phyloP scores from a whole-genome alignment of 2,888 invertebrate genomes.

The Caprella mutica region DNA sequence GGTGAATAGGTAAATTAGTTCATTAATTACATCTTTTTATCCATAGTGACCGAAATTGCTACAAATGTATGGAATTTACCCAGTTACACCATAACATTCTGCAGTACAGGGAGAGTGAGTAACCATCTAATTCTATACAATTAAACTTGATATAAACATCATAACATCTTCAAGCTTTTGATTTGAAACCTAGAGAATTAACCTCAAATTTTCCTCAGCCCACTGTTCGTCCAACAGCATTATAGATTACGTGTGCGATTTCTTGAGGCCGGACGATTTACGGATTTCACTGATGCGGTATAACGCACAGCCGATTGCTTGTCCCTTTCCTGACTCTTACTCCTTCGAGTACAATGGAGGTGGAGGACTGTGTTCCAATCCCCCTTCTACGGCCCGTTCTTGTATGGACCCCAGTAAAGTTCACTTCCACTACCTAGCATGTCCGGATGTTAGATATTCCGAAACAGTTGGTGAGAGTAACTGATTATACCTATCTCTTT shows the following conservation, averaged over 20 bases:
- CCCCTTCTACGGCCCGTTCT: conserved; percentile 81
- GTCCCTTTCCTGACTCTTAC: conserved; percentile 83
- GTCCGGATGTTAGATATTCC: conserved; percentile 78
- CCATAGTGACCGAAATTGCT: conserved; percentile 79
- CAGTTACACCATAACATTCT: conserved; percentile 88
- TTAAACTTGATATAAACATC: too few species aligned
- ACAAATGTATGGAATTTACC: conserved; percentile 87
- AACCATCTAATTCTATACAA: too few species aligned
- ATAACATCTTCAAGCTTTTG: too few species aligned
- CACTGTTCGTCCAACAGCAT: conserved; percentile 16
- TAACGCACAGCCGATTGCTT: conserved; percentile 73
- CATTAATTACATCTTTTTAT: too few species aligned
- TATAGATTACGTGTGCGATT: conserved; percentile 65
- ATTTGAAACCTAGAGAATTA: too few species aligned
- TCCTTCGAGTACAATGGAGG: conserved; percentile 87
- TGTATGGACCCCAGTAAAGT: conserved; percentile 85
- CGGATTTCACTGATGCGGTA: conserved; percentile 81
- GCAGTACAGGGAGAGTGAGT: conserved; percentile 96
- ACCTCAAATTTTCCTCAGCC: too few species aligned
- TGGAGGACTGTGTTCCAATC: conserved; percentile 76
- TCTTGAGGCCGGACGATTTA: conserved; percentile 77
- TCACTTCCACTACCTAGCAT: conserved; percentile 82
- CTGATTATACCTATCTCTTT: neutral
- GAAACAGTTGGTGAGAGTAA: conserved; percentile 65
- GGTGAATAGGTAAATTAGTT: too few species aligned